phyloP scores from a whole-genome alignment of 2,113 vertebrate species.

The Hystrix cristata region DNA sequence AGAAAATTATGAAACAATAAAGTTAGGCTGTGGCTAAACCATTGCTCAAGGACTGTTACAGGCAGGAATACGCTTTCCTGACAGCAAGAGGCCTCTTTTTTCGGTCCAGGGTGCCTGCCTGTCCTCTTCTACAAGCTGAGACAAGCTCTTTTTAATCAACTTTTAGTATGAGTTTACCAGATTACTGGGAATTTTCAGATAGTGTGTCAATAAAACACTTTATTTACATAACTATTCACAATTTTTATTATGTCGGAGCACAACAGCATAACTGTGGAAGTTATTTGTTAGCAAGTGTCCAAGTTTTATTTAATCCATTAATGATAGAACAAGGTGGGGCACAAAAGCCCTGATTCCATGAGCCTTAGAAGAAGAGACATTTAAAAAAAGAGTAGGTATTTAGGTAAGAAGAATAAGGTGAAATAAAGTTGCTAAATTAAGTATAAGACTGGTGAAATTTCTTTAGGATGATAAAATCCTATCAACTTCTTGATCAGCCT shows the following conservation, averaged over 20 bases:
- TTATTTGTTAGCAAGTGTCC: background rate
- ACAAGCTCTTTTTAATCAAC: background rate
- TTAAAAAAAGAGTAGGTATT: background rate
- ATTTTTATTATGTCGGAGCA: background rate
- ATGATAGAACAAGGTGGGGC: background rate
- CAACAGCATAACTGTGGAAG: conserved; percentile 6
- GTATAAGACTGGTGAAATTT: background rate
- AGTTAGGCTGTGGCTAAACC: background rate
- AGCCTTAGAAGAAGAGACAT: background rate
- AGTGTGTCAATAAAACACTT: background rate
- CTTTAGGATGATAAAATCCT: background rate
- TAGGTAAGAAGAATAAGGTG: conserved; percentile 3
- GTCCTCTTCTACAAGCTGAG: background rate
- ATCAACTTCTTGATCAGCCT: background rate
- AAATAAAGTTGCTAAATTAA: conserved; percentile 38
- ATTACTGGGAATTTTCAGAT: background rate
- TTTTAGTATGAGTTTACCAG: background rate
- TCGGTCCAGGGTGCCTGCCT: background rate
- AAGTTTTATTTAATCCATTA: conserved; percentile 54
- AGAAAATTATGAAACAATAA: background rate
- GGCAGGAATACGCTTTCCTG: background rate
- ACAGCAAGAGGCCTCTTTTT: background rate
- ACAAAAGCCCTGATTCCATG: background rate
- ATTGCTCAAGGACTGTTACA: background rate
- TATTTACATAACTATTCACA: background rate